Evolutionary conservation across 2,888 invertebrate species (phyloP).

Genomic region (Phengaris alcon): DNA sequence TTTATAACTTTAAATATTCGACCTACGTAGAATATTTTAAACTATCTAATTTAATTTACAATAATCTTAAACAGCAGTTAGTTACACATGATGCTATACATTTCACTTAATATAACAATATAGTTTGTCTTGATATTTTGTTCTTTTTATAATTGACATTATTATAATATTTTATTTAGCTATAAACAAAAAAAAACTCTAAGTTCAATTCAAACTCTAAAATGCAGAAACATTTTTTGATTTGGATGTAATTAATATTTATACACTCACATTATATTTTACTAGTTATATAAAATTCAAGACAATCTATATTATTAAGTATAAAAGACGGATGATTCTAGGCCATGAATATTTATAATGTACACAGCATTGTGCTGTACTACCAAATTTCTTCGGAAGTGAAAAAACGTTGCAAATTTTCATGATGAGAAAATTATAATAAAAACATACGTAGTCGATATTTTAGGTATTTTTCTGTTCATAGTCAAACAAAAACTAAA

Average conservation of each 20-base stretch:
- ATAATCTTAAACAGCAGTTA: background rate
- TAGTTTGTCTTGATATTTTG: constrained; percentile 15
- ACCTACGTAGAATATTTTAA: constrained; percentile 12
- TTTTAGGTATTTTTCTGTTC: too few relatives aligned
- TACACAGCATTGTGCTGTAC: background rate
- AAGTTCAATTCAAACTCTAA: background rate
- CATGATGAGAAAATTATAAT: too few relatives aligned
- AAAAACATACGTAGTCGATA: too few relatives aligned
- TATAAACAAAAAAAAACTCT: background rate
- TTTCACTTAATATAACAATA: constrained; percentile 4
- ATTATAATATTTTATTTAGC: background rate
- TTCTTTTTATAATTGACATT: constrained; percentile 16
- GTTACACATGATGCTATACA: constrained; percentile 15
- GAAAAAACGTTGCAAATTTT: too few relatives aligned
- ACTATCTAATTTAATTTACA: constrained; percentile 20
- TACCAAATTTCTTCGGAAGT: too few relatives aligned
- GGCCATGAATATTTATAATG: constrained; percentile 10
- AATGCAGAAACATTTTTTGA: background rate
- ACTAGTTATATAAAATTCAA: background rate
- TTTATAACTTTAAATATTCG: constrained; percentile 18
- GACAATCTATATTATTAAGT: constrained; percentile 9
- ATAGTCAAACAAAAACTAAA: too few relatives aligned
- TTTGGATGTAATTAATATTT: background rate
- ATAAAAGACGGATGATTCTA: constrained; percentile 19
- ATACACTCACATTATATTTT: background rate